phyloP scores from a whole-genome alignment of 2,888 invertebrate species.

The Lycaena phlaeas region DNA sequence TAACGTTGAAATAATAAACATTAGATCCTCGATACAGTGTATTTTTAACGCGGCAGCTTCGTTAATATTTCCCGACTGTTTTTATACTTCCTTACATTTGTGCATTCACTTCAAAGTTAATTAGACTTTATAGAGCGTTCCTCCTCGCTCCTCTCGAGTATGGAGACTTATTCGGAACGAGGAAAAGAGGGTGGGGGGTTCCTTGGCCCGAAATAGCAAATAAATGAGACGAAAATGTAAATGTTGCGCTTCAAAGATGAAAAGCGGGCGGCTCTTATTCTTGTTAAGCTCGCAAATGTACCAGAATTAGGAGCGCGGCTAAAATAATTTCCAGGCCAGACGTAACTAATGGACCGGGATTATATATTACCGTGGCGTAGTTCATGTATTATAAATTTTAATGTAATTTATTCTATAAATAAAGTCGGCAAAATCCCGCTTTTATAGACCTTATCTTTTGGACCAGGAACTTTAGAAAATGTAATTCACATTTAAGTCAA shows the following conservation, averaged over 20 bases:
- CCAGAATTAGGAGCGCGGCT: slow-evolving; percentile 66
- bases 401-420: slow-evolving; percentile 9
- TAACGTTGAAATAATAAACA: slow-evolving; percentile 24
- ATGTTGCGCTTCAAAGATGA: slow-evolving; percentile 72
- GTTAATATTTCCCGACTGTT: slow-evolving; percentile 47
- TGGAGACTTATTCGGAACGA: slow-evolving; percentile 35
- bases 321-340: slow-evolving; percentile 66
- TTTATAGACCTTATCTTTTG: slow-evolving; percentile 5
- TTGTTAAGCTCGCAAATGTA: slow-evolving; percentile 71
- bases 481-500: no score
- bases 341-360: slow-evolving; percentile 33
- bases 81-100: slow-evolving; percentile 65
- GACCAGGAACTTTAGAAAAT: slow-evolving; percentile 1
- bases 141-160: slow-evolving; percentile 67
- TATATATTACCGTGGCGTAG: slow-evolving; percentile 9
- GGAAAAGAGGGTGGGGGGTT: slow-evolving; percentile 29
- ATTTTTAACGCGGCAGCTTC: slow-evolving; percentile 21
- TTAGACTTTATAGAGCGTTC: slow-evolving; percentile 73
- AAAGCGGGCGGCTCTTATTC: slow-evolving; percentile 65
- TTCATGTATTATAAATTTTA: slow-evolving; percentile 6
- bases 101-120: slow-evolving; percentile 70
- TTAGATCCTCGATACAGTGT: not conserved
- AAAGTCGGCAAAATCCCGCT: slow-evolving; percentile 1
- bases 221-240: slow-evolving; percentile 75
- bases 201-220: slow-evolving; percentile 69